Conservation (phyloP, 2,113 vertebrate species). For the Chaetodon auriga region DNA sequence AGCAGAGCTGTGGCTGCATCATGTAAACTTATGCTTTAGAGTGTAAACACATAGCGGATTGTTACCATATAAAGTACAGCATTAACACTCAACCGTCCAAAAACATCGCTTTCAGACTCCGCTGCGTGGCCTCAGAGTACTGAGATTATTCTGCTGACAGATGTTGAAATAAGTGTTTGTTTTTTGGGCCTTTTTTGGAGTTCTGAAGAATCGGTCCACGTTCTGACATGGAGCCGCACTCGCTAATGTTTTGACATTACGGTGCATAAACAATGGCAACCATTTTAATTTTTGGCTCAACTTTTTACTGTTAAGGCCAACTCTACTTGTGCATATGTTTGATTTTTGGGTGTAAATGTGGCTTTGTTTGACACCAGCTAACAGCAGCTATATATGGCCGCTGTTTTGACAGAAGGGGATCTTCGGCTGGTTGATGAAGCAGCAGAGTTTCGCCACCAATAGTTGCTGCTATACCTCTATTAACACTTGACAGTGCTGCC, state of each 20-base stretch:
- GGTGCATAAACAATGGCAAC: constrained; percentile 3
- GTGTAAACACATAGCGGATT: not conserved
- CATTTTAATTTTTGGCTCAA: constrained; percentile 7
- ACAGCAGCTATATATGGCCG: constrained; percentile 26
- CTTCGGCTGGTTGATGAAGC: not conserved
- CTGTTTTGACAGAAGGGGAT: constrained; percentile 11
- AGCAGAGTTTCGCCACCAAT: constrained; percentile 10
- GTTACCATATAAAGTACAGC: not conserved
- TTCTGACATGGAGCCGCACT: not conserved
- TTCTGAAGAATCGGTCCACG: not conserved
- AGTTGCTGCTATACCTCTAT: constrained; percentile 55
- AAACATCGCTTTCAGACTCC: not conserved
- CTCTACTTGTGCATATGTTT: not conserved
- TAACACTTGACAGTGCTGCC: constrained; percentile 60
- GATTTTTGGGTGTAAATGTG: not conserved
- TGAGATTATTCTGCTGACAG: not conserved
- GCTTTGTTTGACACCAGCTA: constrained; percentile 18
- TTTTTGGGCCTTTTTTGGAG: not conserved
- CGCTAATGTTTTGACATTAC: constrained; percentile 4
- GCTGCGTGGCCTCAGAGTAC: too few species aligned
- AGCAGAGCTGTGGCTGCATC: not conserved
- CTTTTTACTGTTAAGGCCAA: not conserved
- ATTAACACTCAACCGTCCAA: not conserved
- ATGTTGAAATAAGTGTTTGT: not conserved
- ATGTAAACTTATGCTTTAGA: not conserved